Evolutionary conservation across 2,888 invertebrate species (phyloP).

Genomic region (Acronicta aceris): DNA sequence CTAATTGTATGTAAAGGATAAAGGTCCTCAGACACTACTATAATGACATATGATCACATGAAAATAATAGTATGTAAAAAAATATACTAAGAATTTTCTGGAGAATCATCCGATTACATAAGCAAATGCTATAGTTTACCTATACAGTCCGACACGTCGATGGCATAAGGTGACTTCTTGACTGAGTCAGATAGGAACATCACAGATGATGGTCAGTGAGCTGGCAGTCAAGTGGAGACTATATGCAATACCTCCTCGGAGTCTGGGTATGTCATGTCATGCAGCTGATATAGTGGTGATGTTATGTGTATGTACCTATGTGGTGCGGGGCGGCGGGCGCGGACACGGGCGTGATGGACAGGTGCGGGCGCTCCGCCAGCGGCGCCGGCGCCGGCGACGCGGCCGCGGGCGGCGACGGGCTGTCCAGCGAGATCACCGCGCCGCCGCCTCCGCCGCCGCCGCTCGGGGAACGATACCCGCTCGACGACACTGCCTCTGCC

Average conservation of each 20-base stretch:
- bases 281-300: too few species aligned
- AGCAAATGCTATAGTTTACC: background rate
- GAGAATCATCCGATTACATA: background rate
- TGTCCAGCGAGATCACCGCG: conserved; percentile 90
- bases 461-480: conserved; percentile 90
- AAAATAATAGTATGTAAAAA: too few species aligned
- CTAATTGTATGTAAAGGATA: too few species aligned
- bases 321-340: conserved; percentile 43
- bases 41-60: too few species aligned
- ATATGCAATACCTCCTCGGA: too few species aligned
- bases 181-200: background rate
- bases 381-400: conserved; percentile 52
- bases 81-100: background rate
- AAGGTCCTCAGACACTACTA: too few species aligned
- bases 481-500: conserved; percentile 88
- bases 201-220: background rate
- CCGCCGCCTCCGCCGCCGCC: conserved; percentile 63
- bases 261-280: too few species aligned
- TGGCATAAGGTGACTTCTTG: background rate
- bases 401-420: conserved; percentile 89
- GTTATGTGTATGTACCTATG: conserved; percentile 25
- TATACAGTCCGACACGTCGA: background rate
- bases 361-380: conserved; percentile 63
- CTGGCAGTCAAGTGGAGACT: too few species aligned
- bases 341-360: conserved; percentile 69